Conservation (phyloP, 30 jellyfish, hydroid and myxozoan genomes). For the Chrysaora quinquecirrha region DNA sequence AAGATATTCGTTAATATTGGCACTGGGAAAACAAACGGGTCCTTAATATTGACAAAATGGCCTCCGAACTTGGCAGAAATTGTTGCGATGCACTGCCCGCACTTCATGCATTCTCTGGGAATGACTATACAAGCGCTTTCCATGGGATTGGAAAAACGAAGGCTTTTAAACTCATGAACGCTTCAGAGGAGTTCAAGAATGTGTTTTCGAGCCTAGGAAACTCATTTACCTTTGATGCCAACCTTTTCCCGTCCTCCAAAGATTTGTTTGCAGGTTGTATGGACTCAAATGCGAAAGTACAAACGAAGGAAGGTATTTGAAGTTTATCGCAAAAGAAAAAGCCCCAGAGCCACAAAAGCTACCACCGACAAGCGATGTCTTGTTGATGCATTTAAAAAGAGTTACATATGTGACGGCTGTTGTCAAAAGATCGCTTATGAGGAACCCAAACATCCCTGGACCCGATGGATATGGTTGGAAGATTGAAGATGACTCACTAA, state of each 20-base stretch:
- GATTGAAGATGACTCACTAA: background rate
- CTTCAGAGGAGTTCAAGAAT: slow-evolving; percentile 11
- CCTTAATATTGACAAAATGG: slow-evolving; percentile 8
- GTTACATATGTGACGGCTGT: slow-evolving; percentile 46
- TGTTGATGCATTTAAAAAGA: background rate
- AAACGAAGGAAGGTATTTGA: slow-evolving; percentile 50
- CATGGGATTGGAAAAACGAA: slow-evolving; percentile 43
- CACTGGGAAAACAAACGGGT: slow-evolving; percentile 15
- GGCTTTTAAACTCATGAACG: slow-evolving; percentile 28
- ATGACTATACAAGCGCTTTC: slow-evolving; percentile 61
- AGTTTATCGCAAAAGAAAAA: slow-evolving; percentile 21
- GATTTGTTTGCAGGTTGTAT: slow-evolving; percentile 45
- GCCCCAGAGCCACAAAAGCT: slow-evolving; percentile 71
- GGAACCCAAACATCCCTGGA: slow-evolving; percentile 35
- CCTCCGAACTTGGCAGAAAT: slow-evolving; percentile 4
- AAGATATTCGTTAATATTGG: no score
- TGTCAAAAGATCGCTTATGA: slow-evolving; percentile 42
- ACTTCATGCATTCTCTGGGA: slow-evolving; percentile 65
- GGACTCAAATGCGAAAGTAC: slow-evolving; percentile 26
- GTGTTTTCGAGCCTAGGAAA: slow-evolving; percentile 25
- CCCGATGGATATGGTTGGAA: slow-evolving; percentile 66
- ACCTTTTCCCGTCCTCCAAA: background rate
- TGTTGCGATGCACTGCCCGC: slow-evolving; percentile 42
- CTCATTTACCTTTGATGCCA: slow-evolving; percentile 34
- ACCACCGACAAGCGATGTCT: slow-evolving; percentile 61